Base-by-base conservation (phyloP, 2,888 invertebrate species). In the Yponomeuta plumbellus region DNA sequence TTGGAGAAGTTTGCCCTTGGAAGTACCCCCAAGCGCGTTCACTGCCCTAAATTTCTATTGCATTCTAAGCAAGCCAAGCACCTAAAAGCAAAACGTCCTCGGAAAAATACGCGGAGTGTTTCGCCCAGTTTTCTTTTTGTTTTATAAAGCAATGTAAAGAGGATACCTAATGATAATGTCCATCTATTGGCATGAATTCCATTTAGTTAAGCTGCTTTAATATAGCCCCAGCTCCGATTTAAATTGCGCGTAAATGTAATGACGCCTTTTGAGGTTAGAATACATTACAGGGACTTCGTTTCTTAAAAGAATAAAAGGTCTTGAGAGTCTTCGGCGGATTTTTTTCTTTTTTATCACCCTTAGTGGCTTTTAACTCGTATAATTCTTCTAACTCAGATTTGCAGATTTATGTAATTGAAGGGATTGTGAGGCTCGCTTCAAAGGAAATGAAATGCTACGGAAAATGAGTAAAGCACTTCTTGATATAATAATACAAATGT, bases 181-280 rank as follows among this genome's bases (percentile, higher is more conserved):
- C 73, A 73, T 74, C 71, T 80, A 79, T 80, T 76, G 77, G 74
- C 69, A 76, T 72, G 72, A 73, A 80, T 78, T 77, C 77, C 80
- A 81, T 83, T 83, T 79, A 79, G 76, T 78, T 78, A 72, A 71
- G 71, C 75, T 68, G 74, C 73, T 73, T 76, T 79, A 79, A 81
- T 81, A 81, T 82, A 80, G 80, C 79, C 71, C 72, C 72, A 69
- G 79, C 77, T 75, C 73, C 71, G 74, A 71, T 82, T 82, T 83
- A 81, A 83, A 83, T 83, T 80, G 82, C 79, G 80, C 80, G 83
- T 83, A 79, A 83, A 82, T 78, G 76, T 81, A 80, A 82, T 80
- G 81, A 80, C 73, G 73, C 39, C 44, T 26, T 64, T 64, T 56
- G 52, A 23, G 56, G 23, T 56, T 21, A 13, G 56, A 64, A 20